Evolutionary conservation across 2,888 invertebrate species (phyloP).

Genomic region (Tenthredo amoena): DNA sequence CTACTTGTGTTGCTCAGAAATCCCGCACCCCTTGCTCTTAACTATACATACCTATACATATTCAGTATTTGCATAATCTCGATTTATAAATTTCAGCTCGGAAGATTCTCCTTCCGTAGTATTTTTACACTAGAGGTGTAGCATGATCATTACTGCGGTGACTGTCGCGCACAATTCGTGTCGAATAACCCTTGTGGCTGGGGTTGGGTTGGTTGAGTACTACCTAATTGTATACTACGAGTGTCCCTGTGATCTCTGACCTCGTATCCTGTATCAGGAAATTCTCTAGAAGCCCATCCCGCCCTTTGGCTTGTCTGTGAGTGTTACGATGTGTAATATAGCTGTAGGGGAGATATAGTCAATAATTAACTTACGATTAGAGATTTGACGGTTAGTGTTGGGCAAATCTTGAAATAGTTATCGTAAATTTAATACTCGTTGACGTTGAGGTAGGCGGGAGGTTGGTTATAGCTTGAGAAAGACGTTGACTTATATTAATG

Average conservation of each 20-base stretch:
- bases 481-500: slow-evolving; percentile 36
- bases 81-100: not conserved
- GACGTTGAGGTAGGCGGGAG: slow-evolving; percentile 2
- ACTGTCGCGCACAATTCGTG: not conserved
- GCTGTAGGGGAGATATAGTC: not conserved
- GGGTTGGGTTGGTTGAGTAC: not conserved
- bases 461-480: not conserved
- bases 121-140: not conserved
- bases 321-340: not conserved
- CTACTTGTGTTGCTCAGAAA: slow-evolving; percentile 58
- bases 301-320: not conserved
- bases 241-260: not conserved
- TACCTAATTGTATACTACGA: not conserved
- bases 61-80: not conserved
- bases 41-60: not conserved
- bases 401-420: slow-evolving; percentile 27
- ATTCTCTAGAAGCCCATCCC: not conserved
- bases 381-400: slow-evolving; percentile 28
- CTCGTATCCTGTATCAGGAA: not conserved
- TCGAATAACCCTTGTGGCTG: not conserved
- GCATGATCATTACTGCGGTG: not conserved
- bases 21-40: not conserved
- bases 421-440: slow-evolving; percentile 26
- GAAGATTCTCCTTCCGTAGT: not conserved
- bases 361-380: slow-evolving; percentile 28